These are phyloP conservation scores for Epinephelus cyanopodus DNA, from an alignment of 2,113 vertebrate species.

Conservation along the genomic window DNA sequence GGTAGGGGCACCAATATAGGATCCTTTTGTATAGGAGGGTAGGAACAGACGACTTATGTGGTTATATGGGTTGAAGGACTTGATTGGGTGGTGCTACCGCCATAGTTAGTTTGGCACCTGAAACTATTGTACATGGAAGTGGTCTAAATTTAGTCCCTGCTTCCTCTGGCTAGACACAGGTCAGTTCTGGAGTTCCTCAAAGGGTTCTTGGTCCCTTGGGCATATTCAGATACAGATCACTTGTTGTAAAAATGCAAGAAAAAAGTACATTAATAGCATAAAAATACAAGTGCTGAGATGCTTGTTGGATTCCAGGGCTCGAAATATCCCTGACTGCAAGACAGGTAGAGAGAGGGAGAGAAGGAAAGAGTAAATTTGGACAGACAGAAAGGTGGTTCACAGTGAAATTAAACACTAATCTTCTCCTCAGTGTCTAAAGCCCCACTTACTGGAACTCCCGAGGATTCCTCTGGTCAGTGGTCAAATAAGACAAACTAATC, in stretches of 20 bases:
- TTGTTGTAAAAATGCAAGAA: slow-evolving; percentile 1
- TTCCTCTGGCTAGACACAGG: background rate
- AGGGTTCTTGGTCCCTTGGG: background rate
- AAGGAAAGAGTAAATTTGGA: background rate
- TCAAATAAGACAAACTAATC: slow-evolving; percentile 79
- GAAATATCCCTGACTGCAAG: slow-evolving; percentile 1
- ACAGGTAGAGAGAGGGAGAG: slow-evolving; percentile 27
- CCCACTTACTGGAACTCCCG: slow-evolving; percentile 80
- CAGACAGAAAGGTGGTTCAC: slow-evolving; percentile 54
- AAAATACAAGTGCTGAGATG: background rate
- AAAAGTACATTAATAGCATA: background rate
- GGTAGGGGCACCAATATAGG: too few relatives aligned
- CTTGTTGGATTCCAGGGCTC: background rate
- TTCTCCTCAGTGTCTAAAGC: slow-evolving; percentile 66
- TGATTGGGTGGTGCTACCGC: background rate
- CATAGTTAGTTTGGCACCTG: too few relatives aligned
- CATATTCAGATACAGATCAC: background rate
- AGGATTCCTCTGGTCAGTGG: slow-evolving; percentile 76
- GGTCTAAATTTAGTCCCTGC: background rate
- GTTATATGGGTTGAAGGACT: too few relatives aligned
- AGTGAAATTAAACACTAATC: slow-evolving; percentile 71
- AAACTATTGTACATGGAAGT: too few relatives aligned
- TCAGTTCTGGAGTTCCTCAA: background rate
- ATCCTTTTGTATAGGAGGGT: too few relatives aligned
- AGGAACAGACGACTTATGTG: too few relatives aligned